Percentiles rank a stretch among this genome's conserved stretches.
Conservation (phyloP, 2,888 invertebrate species). For the Reticulitermes lucifugus region DNA sequence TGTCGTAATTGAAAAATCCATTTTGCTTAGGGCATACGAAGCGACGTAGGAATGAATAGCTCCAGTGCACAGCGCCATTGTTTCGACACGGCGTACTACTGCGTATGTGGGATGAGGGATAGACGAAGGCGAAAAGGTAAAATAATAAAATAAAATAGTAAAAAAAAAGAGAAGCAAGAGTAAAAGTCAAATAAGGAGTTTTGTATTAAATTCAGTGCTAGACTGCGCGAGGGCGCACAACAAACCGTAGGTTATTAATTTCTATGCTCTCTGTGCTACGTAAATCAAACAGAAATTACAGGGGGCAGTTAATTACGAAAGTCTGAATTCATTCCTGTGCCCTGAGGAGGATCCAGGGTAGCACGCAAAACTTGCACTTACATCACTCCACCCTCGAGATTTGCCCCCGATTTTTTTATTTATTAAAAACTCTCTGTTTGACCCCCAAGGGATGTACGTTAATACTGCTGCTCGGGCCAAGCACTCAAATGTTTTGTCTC, state of each 20-base stretch:
- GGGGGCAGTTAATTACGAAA: constrained; percentile 53
- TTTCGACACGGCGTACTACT: constrained; percentile 25
- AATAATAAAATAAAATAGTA: constrained; percentile 42
- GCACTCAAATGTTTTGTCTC: no score
- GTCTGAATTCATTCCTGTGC: constrained; percentile 34
- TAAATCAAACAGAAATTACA: constrained; percentile 54
- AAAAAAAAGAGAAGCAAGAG: constrained; percentile 46
- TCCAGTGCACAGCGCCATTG: not conserved
- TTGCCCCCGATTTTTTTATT: constrained; percentile 42
- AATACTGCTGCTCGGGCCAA: no score
- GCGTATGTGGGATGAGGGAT: not conserved
- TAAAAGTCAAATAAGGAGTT: constrained; percentile 54
- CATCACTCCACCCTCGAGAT: constrained; percentile 20
- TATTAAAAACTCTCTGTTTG: constrained; percentile 37
- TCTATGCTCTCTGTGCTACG: constrained; percentile 52
- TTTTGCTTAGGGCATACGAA: constrained; percentile 42
- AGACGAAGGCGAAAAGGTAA: constrained; percentile 37
- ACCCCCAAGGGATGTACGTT: constrained; percentile 17
- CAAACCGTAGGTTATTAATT: constrained; percentile 53
- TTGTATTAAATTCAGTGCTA: constrained; percentile 51
- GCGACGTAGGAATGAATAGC: constrained; percentile 43
- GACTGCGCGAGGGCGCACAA: constrained; percentile 14
- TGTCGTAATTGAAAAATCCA: constrained; percentile 46
- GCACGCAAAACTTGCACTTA: constrained; percentile 24
- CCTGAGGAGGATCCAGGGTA: constrained; percentile 30